These are phyloP conservation scores for Gibbula magus DNA, from an alignment of 2,888 invertebrate species.

Conservation along the genomic window DNA sequence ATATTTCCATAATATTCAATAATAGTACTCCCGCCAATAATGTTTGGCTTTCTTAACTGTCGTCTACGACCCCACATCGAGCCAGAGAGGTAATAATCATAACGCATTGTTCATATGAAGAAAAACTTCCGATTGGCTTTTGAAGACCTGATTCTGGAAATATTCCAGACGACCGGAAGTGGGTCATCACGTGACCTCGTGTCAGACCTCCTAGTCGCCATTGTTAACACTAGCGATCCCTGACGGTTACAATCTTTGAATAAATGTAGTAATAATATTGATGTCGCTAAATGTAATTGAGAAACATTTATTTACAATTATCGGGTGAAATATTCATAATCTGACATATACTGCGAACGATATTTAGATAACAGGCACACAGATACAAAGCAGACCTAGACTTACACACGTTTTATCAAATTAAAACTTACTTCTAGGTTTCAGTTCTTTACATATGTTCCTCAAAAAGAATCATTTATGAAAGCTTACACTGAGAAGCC, in stretches of 20 bases:
- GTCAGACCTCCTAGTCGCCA: neutral
- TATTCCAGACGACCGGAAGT: neutral
- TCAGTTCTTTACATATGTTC: too few species aligned
- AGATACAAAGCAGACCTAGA: too few species aligned
- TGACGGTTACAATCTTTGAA: neutral
- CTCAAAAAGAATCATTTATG: too few species aligned
- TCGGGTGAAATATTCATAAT: too few species aligned
- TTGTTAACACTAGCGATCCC: neutral
- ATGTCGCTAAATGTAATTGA: too few species aligned
- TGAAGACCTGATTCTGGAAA: neutral
- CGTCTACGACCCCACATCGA: slow-evolving; percentile 1
- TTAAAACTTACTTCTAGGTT: too few species aligned
- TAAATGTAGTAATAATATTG: neutral
- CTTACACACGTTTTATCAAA: too few species aligned
- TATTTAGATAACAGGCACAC: too few species aligned
- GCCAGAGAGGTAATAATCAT: neutral
- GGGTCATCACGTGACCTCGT: neutral
- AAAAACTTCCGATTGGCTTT: neutral
- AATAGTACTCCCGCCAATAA: neutral
- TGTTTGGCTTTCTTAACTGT: neutral
- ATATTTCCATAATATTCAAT: slow-evolving; percentile 3
- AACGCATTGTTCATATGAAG: neutral
- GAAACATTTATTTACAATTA: too few species aligned
- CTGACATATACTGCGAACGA: too few species aligned
- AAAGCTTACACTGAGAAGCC: too few species aligned